Base-by-base conservation (phyloP, 2,113 vertebrate species). In the Pteropus alecto region DNA sequence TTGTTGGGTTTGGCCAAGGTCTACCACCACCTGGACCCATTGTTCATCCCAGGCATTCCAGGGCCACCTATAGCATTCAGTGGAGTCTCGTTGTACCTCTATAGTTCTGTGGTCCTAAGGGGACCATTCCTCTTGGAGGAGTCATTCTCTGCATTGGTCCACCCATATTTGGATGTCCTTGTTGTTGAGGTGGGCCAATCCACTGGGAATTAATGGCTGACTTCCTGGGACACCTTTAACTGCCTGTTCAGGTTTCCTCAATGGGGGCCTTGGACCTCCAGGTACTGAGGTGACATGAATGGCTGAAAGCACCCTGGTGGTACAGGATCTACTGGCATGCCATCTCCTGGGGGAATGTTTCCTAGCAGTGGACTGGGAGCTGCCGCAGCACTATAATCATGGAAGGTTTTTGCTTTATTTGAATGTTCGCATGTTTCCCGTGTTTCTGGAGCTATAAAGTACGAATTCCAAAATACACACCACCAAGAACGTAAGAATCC, bases 111-210 rank as follows among this genome's bases (percentile, higher is more conserved):
- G 99, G 99, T 97, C 99, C 99, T 94, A 99, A 98, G 12, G 99
- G 99, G 97, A 99, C 99, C 99, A 99, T 99, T 98, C 99, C 99
- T 98, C 99, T 99, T 24, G 99, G 99, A 94, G 99, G 99, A 96
- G 99, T 99, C 99, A 99, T 99, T 98, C 99, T 99, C 98, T 99
- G 99, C 99, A 99, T 99, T 5, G 99, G 99, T 68, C 99, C 99
- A 78, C 99, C 99, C 99, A 99, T 99, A 97, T 99, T 99, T 97
- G 99, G 99, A 99, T 99, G 99, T 90, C 99, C 99, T 99, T 99
- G 99, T 98, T 99, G 99, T 98, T 99, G 98, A 90, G 99, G 99
- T 96, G 99, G 99, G 98, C 99, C 99, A 99, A 99, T 95, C 99
- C 99, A 63, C 99, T 99, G 82, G 99, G 99, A 97, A 99, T 98